These are phyloP conservation scores for Scylla paramamosain DNA, from an alignment of 1,140 invertebrate genomes.

Conservation along the genomic window DNA sequence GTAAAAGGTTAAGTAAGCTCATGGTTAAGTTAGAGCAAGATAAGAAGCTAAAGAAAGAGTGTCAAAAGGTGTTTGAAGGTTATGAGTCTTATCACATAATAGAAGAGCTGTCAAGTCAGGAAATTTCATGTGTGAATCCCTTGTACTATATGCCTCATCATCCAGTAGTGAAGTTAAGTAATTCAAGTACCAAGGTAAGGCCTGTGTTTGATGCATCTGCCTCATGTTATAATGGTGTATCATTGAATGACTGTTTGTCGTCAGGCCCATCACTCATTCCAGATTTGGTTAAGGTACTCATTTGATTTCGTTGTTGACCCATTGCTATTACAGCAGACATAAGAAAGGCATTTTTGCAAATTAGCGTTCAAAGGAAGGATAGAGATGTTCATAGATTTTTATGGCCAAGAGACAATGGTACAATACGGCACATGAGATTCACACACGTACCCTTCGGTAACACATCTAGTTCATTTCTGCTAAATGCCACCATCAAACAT, in stretches of 20 bases:
- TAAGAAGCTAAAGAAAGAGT: slow-evolving; percentile 35
- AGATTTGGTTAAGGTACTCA: slow-evolving; percentile 45
- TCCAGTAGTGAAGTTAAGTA: slow-evolving; percentile 47
- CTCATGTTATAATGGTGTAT: slow-evolving; percentile 22
- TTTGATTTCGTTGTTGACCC: slow-evolving; percentile 41
- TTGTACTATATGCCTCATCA: slow-evolving; percentile 55
- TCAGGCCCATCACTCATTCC: slow-evolving; percentile 55
- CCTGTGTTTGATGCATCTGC: slow-evolving; percentile 54
- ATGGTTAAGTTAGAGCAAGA: slow-evolving; percentile 38
- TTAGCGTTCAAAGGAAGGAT: slow-evolving; percentile 28
- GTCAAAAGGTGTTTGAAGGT: slow-evolving; percentile 33
- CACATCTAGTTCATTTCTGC: slow-evolving; percentile 44
- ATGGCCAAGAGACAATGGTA: not conserved
- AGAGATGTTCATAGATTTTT: slow-evolving; percentile 47
- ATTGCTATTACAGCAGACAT: slow-evolving; percentile 52
- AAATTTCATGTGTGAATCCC: slow-evolving; percentile 27
- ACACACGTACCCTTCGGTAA: slow-evolving; percentile 51
- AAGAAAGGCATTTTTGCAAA: slow-evolving; percentile 48
- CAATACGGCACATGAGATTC: slow-evolving; percentile 43
- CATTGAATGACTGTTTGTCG: slow-evolving; percentile 35
- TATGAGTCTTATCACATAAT: slow-evolving; percentile 48
- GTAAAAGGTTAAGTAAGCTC: slow-evolving; percentile 41
- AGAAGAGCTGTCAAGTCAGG: slow-evolving; percentile 30
- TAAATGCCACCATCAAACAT: slow-evolving; percentile 41
- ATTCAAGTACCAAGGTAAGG: slow-evolving; percentile 30